These are phyloP conservation scores for Litocranius walleri DNA, from an alignment of 2,113 vertebrate genomes.

Conservation along the genomic window DNA sequence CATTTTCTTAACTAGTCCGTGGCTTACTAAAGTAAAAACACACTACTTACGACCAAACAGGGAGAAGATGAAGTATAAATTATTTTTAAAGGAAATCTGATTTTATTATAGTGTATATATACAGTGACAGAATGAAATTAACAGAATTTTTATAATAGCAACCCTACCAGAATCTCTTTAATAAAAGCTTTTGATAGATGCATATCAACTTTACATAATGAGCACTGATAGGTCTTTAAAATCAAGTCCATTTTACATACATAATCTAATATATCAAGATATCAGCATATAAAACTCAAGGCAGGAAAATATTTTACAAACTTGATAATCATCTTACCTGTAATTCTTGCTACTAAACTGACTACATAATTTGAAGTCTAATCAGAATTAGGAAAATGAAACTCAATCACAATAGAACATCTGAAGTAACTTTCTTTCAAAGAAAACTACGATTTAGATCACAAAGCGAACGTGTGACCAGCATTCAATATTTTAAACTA, in stretches of 20 bases:
- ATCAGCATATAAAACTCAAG: neutral
- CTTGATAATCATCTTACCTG: neutral
- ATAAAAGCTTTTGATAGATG: neutral
- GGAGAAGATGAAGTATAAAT: neutral
- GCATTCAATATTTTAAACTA: constrained; percentile 6
- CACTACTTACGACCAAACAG: neutral
- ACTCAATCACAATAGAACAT: neutral
- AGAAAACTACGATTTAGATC: neutral
- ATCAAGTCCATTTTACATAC: neutral
- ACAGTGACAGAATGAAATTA: neutral
- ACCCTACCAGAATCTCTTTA: neutral
- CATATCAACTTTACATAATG: neutral
- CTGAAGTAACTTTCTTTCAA: constrained; percentile 7
- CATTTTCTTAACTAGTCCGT: neutral
- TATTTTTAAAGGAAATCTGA: constrained; percentile 21
- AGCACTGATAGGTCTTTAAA: neutral
- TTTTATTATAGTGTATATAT: neutral
- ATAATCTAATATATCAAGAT: neutral
- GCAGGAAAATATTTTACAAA: neutral
- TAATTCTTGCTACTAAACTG: neutral
- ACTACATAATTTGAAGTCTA: neutral
- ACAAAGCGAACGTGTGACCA: neutral
- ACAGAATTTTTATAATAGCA: neutral
- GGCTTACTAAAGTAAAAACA: neutral
- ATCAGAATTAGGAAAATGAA: constrained; percentile 8